Conservation (phyloP, 2,113 vertebrate species). For the Trematocara stigmaticum region DNA sequence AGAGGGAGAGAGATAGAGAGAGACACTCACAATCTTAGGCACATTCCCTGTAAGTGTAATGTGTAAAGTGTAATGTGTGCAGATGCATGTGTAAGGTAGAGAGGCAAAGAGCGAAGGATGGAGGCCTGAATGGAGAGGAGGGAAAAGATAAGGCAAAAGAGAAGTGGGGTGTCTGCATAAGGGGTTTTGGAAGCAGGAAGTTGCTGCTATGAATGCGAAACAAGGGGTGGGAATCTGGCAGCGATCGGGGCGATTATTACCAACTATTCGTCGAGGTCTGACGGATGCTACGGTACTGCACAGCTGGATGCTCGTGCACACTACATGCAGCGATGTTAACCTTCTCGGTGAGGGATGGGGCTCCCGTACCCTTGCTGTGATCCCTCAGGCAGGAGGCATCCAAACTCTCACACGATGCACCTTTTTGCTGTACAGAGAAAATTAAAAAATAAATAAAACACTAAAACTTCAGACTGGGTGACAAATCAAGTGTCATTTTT, state of each 20-base stretch:
- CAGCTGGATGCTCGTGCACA: neutral
- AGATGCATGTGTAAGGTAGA: neutral
- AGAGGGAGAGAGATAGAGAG: neutral
- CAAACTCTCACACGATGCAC: neutral
- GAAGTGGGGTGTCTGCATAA: slow-evolving; percentile 5
- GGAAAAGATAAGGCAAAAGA: slow-evolving; percentile 8
- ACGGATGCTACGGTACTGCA: neutral
- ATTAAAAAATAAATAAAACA: neutral
- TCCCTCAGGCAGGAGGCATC: neutral
- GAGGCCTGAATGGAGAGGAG: slow-evolving; percentile 21
- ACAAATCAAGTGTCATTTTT: slow-evolving; percentile 10
- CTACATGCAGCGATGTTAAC: slow-evolving; percentile 6
- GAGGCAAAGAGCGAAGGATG: neutral
- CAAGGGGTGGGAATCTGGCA: neutral
- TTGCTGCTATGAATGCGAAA: neutral
- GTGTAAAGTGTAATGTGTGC: neutral
- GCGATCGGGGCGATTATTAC: neutral
- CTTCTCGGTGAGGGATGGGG: neutral
- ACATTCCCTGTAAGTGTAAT: slow-evolving; percentile 34
- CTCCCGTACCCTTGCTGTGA: neutral
- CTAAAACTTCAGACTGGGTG: neutral
- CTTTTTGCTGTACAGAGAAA: neutral
- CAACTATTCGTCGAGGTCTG: neutral
- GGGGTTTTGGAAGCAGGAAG: slow-evolving; percentile 19
- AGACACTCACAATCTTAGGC: slow-evolving; percentile 71